These are phyloP conservation scores for Drosophila longiperda DNA, from an alignment of 2,888 invertebrate genomes.

Conservation along the genomic window DNA sequence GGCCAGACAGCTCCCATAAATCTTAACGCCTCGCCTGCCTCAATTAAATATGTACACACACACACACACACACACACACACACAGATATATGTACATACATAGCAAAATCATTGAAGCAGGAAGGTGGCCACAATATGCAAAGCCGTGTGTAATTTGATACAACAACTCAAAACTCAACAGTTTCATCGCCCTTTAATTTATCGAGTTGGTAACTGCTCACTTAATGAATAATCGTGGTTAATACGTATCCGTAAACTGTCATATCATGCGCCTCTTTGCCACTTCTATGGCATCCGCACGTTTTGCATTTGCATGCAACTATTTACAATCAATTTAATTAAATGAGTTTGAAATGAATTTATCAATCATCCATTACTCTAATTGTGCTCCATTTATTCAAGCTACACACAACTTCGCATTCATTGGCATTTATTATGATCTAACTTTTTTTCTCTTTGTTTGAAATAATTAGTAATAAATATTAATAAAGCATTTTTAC, in stretches of 20 bases:
- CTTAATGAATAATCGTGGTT: constrained; percentile 41
- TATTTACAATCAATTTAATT: constrained; percentile 37
- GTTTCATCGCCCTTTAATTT: constrained; percentile 56
- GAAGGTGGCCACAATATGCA: constrained; percentile 5
- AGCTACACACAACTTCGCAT: not conserved
- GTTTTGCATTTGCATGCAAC: constrained; percentile 51
- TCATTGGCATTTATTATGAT: not conserved
- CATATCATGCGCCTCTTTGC: constrained; percentile 56
- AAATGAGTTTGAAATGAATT: constrained; percentile 22
- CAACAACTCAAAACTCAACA: constrained; percentile 40
- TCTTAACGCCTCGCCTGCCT: constrained; percentile 62
- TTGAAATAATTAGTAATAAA: not conserved
- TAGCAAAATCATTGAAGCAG: constrained; percentile 2
- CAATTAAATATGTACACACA: constrained; percentile 38
- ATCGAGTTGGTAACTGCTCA: constrained; percentile 48
- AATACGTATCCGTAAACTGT: constrained; percentile 47
- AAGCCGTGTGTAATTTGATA: constrained; percentile 6
- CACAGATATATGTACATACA: not conserved
- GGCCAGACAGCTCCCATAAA: constrained; percentile 59
- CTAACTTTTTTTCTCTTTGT: not conserved
- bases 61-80: not conserved
- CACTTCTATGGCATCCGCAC: constrained; percentile 62
- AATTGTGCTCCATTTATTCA: constrained; percentile 12
- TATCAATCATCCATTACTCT: constrained; percentile 8
- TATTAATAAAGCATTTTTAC: not conserved